Conservation (phyloP, 2,888 invertebrate species). For the Spialia ferax region DNA sequence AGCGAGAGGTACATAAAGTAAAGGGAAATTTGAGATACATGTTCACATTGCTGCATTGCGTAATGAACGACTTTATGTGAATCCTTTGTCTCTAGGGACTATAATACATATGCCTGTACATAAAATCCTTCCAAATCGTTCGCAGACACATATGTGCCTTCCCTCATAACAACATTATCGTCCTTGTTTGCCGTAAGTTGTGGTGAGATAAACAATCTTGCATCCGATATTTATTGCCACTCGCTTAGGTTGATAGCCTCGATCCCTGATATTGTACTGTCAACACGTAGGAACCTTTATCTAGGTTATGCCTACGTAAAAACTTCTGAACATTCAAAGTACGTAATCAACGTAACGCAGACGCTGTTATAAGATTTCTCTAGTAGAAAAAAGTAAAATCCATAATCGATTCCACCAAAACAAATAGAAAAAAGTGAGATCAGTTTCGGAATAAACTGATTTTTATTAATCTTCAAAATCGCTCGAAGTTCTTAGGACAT, state of each 20-base stretch:
- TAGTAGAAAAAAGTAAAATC: no score
- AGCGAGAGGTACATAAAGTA: conserved; percentile 17
- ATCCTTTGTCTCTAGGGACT: conserved; percentile 25
- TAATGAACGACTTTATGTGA: conserved; percentile 33
- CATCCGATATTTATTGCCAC: not conserved
- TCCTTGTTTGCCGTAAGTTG: conserved; percentile 5
- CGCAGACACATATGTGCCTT: conserved; percentile 15
- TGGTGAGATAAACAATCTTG: conserved; percentile 13
- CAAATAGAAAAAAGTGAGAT: no score
- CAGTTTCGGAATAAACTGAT: no score
- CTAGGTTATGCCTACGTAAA: no score
- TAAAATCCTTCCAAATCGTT: conserved; percentile 30
- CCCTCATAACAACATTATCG: conserved; percentile 24
- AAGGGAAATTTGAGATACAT: conserved; percentile 31
- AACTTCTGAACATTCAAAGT: no score
- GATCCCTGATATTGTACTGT: not conserved
- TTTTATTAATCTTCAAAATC: no score
- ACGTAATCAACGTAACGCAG: no score
- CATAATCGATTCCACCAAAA: no score
- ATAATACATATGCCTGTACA: conserved; percentile 25
- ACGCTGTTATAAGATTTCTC: no score
- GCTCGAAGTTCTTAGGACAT: no score
- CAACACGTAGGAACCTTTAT: not conserved
- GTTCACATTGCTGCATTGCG: conserved; percentile 31
- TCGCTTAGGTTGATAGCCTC: not conserved